phyloP scores from a whole-genome alignment of 2,888 invertebrate species.

The Arenicola marina region DNA sequence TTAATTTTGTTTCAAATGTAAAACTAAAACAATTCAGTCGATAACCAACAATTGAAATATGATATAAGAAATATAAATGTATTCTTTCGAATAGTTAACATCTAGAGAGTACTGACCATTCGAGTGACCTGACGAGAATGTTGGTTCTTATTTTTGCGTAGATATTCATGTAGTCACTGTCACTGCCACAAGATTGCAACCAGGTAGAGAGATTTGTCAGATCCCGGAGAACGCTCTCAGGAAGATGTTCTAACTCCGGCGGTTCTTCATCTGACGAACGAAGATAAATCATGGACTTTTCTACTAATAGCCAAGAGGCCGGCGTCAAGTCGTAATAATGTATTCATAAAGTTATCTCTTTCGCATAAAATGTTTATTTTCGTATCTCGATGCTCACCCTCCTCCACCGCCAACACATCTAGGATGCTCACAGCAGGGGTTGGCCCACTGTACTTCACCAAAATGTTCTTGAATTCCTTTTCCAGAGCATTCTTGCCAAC shows the following conservation, averaged over 20 bases:
- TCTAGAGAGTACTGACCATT: constrained; percentile 62
- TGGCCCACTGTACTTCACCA: constrained; percentile 84
- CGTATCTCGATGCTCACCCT: constrained; percentile 71
- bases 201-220: constrained; percentile 82
- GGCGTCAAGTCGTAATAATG: too few relatives aligned
- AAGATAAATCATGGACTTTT: too few relatives aligned
- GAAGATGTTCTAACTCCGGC: constrained; percentile 70
- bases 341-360: too few relatives aligned
- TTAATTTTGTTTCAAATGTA: too few relatives aligned
- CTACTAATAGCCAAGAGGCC: too few relatives aligned
- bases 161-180: constrained; percentile 75
- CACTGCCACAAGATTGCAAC: constrained; percentile 76
- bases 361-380: too few relatives aligned
- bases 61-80: neutral
- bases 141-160: constrained; percentile 78
- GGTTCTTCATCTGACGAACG: constrained; percentile 6
- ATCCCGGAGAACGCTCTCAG: constrained; percentile 72
- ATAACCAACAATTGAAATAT: too few relatives aligned
- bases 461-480: constrained; percentile 83
- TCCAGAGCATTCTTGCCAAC: constrained; percentile 84
- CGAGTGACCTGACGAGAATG: constrained; percentile 76
- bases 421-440: constrained; percentile 84
- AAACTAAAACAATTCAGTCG: too few relatives aligned
- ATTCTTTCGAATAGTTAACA: neutral
- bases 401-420: constrained; percentile 84